phyloP scores from a whole-genome alignment of 2,888 invertebrate genomes.

The Philhelius pedissequus region DNA sequence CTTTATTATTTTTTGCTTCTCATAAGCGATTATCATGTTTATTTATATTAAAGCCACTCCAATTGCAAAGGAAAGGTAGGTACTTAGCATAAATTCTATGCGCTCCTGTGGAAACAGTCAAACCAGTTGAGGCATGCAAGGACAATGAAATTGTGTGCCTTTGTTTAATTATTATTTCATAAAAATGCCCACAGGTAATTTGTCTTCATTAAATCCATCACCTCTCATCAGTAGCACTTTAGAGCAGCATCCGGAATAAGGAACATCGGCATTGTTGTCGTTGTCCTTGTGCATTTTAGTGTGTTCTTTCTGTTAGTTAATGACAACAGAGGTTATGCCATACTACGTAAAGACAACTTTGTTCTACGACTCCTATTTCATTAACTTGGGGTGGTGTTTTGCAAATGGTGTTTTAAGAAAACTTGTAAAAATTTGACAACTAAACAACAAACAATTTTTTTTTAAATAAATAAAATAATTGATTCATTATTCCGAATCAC shows the following conservation, averaged over 20 bases:
- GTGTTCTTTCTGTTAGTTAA: slow-evolving; percentile 48
- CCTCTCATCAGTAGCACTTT: slow-evolving; percentile 33
- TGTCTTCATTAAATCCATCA: slow-evolving; percentile 79
- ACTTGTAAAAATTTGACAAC: neutral
- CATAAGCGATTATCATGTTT: slow-evolving; percentile 68
- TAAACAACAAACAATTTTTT: too few species aligned
- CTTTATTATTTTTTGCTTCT: slow-evolving; percentile 55
- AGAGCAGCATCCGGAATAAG: neutral
- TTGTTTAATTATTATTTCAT: slow-evolving; percentile 74
- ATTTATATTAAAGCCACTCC: slow-evolving; percentile 63
- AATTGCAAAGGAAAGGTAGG: slow-evolving; percentile 48
- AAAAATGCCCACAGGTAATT: slow-evolving; percentile 78
- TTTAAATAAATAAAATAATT: too few species aligned
- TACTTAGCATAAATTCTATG: slow-evolving; percentile 68
- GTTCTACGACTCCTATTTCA: neutral
- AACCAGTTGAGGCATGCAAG: slow-evolving; percentile 43
- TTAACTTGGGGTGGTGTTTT: neutral
- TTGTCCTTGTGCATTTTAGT: slow-evolving; percentile 59
- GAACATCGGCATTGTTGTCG: neutral
- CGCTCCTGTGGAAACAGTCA: slow-evolving; percentile 30
- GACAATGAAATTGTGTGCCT: slow-evolving; percentile 59
- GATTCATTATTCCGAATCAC: too few species aligned
- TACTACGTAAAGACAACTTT: neutral
- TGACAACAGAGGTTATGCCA: neutral
- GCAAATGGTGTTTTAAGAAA: slow-evolving; percentile 3